Evolutionary conservation across 2,888 invertebrate genomes (phyloP).

Genomic region (Adelphocoris suturalis): DNA sequence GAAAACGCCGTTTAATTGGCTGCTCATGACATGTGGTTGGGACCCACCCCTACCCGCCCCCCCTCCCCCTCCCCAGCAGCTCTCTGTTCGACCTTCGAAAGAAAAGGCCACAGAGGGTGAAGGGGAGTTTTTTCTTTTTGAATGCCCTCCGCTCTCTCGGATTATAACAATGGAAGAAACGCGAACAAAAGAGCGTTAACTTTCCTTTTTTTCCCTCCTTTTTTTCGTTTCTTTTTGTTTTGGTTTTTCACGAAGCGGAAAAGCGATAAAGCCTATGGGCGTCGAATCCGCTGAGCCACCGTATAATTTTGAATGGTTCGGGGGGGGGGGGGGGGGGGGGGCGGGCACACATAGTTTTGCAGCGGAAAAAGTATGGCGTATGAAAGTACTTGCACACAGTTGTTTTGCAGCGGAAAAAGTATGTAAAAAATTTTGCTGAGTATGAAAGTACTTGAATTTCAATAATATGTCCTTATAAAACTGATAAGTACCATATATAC

Average conservation of each 20-base stretch:
- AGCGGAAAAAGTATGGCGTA: too few species aligned
- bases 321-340: too few species aligned
- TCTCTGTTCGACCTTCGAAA: slow-evolving; percentile 27
- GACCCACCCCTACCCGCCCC: too few species aligned
- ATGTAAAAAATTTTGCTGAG: too few species aligned
- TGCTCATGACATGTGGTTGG: slow-evolving; percentile 36
- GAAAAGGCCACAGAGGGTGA: background rate
- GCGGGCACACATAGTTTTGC: too few species aligned
- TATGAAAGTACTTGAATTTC: too few species aligned
- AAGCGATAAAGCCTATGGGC: background rate
- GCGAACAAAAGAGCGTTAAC: slow-evolving; percentile 8
- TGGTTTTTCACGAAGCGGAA: background rate
- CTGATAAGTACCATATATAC: too few species aligned
- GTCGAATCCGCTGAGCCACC: background rate
- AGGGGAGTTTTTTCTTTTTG: background rate
- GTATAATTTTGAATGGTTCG: background rate
- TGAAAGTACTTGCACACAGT: too few species aligned
- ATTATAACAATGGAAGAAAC: slow-evolving; percentile 16
- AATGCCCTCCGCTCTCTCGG: slow-evolving; percentile 2
- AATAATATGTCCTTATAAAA: too few species aligned
- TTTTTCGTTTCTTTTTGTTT: background rate
- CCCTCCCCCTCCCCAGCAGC: too few species aligned
- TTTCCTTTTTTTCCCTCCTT: background rate
- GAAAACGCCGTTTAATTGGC: slow-evolving; percentile 36
- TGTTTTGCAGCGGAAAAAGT: too few species aligned